phyloP scores from a whole-genome alignment of 2,797 vertebrate species.

The Halcyon leucocephala region DNA sequence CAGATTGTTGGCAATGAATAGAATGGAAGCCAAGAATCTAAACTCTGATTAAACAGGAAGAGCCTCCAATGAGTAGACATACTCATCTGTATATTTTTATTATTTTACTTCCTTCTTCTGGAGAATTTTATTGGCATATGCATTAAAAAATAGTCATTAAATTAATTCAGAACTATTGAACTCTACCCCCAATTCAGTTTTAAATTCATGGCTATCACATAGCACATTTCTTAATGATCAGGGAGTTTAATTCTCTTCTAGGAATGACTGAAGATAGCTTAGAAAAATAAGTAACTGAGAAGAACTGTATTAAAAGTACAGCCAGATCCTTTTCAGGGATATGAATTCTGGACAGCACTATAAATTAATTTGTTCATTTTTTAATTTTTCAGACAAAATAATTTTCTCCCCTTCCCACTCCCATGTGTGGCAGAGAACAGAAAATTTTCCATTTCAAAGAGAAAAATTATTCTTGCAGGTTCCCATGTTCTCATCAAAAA shows the following conservation, averaged over 20 bases:
- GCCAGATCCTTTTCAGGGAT: neutral
- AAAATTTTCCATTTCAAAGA: neutral
- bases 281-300: neutral
- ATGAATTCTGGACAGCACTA: neutral
- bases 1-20: neutral
- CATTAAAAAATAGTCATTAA: neutral
- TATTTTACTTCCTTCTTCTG: neutral
- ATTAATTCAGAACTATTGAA: neutral
- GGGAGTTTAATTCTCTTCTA: neutral
- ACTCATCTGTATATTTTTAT: neutral
- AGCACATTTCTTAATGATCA: neutral
- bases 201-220: neutral
- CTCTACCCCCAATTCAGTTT: neutral
- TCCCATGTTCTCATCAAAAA: slow-evolving; percentile 16
- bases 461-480: slow-evolving; percentile 23
- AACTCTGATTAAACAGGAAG: neutral
- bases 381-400: neutral
- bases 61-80: neutral
- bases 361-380: neutral
- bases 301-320: neutral
- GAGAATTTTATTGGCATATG: neutral
- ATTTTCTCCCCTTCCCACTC: neutral
- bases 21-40: neutral
- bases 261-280: neutral
- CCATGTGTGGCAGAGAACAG: neutral